Percentiles rank a stretch among this genome's conserved stretches.
Conservation (phyloP, 2,797 vertebrate genomes). For the Peromyscus eremicus region DNA sequence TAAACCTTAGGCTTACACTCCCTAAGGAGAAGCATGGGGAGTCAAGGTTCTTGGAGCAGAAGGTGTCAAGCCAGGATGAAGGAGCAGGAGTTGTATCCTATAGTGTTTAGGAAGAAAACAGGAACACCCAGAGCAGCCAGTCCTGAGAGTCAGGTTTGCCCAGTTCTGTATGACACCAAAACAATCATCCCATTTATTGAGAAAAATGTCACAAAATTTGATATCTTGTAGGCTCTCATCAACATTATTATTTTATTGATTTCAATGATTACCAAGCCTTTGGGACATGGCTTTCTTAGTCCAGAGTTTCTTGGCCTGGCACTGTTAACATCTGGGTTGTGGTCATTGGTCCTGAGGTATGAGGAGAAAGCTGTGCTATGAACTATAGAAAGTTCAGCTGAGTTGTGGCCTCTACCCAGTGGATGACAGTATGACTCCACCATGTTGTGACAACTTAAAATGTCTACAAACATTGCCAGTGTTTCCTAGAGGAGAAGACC, state of each 20-base stretch:
- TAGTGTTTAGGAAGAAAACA: neutral
- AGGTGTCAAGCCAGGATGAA: accelerated
- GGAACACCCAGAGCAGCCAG: neutral
- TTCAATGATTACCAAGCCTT: neutral
- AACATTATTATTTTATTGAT: neutral
- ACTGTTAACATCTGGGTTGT: neutral
- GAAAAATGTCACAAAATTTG: neutral
- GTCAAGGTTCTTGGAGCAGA: neutral
- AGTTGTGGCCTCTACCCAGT: neutral
- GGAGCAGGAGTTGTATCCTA: neutral
- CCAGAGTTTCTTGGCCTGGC: neutral
- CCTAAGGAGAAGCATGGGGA: neutral
- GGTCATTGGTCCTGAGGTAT: neutral
- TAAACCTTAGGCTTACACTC: neutral
- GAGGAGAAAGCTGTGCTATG: too few species aligned
- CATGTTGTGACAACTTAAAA: neutral
- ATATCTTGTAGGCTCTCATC: neutral
- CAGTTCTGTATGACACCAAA: neutral
- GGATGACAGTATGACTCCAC: neutral
- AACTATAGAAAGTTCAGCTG: neutral
- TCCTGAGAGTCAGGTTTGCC: neutral
- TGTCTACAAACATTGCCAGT: neutral
- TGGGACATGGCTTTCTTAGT: neutral
- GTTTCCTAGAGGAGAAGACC: neutral
- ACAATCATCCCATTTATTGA: neutral